phyloP scores from a whole-genome alignment of 2,797 vertebrate genomes.

The Esox masquinongy region DNA sequence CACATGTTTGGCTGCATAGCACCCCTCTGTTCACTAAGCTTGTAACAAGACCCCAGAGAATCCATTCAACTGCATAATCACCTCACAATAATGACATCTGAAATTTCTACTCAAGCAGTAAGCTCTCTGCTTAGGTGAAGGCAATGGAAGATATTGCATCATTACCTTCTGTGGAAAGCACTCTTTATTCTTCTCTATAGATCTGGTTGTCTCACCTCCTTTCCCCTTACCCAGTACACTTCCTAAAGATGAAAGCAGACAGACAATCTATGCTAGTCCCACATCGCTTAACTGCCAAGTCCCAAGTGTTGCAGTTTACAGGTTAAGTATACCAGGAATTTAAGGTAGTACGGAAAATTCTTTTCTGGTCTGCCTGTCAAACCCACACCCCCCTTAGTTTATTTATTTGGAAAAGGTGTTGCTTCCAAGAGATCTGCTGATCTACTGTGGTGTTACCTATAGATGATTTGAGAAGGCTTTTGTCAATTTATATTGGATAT shows the following conservation, averaged over 20 bases:
- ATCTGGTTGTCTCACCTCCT: background rate
- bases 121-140: slow-evolving; percentile 38
- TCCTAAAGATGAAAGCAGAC: slow-evolving; percentile 56
- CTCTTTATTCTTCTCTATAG: background rate
- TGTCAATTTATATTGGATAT: background rate
- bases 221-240: slow-evolving; percentile 13
- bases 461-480: background rate
- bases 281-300: slow-evolving; percentile 30
- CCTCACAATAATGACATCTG: slow-evolving; percentile 45
- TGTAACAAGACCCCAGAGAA: slow-evolving; percentile 26
- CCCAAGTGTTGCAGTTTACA: background rate
- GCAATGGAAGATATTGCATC: slow-evolving; percentile 44
- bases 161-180: slow-evolving; percentile 19
- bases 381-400: background rate
- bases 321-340: background rate
- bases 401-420: background rate
- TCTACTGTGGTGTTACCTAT: background rate
- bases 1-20: slow-evolving; percentile 11
- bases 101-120: slow-evolving; percentile 30
- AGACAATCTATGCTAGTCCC: slow-evolving; percentile 53
- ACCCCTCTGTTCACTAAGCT: slow-evolving; percentile 17
- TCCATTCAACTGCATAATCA: slow-evolving; percentile 45
- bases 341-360: background rate
- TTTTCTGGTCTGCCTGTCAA: background rate
- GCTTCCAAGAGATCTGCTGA: background rate